Conservation (phyloP, 2,797 vertebrate genomes). For the Acanthopagrus latus region DNA sequence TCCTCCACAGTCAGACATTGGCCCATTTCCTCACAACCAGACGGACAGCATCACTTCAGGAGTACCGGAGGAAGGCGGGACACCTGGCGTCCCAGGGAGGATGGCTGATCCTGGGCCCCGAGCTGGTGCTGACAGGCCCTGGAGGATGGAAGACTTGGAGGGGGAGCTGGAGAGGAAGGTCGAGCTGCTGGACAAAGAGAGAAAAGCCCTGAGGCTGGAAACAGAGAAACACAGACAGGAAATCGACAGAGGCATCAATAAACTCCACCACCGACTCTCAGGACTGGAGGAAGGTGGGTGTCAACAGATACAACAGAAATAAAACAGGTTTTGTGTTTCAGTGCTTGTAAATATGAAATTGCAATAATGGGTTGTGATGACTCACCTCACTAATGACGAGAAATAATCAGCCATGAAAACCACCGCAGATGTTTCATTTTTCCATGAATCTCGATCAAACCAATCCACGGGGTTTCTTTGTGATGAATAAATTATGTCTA, state of each 20-base stretch:
- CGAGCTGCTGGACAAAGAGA: conserved; percentile 93
- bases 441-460: conserved; percentile 39
- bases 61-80: conserved; percentile 52
- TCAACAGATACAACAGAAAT: background rate
- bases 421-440: conserved; percentile 31
- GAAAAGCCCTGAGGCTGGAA: conserved; percentile 86
- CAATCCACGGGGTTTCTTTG: conserved; percentile 24
- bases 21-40: conserved; percentile 86
- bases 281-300: conserved; percentile 92
- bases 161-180: conserved; percentile 94
- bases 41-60: conserved; percentile 61
- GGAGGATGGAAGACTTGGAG: conserved; percentile 92
- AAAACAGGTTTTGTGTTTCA: background rate
- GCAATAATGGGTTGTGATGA: background rate
- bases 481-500: conserved; percentile 60
- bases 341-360: background rate
- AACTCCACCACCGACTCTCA: conserved; percentile 88
- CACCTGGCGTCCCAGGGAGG: conserved; percentile 53
- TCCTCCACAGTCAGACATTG: conserved; percentile 89
- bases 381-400: conserved; percentile 15
- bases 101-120: conserved; percentile 28
- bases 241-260: conserved; percentile 90
- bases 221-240: conserved; percentile 88
- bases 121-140: conserved; percentile 73
- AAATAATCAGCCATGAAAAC: conserved; percentile 18